phyloP scores from a whole-genome alignment of 2,888 invertebrate species.

The Ctena decussata region DNA sequence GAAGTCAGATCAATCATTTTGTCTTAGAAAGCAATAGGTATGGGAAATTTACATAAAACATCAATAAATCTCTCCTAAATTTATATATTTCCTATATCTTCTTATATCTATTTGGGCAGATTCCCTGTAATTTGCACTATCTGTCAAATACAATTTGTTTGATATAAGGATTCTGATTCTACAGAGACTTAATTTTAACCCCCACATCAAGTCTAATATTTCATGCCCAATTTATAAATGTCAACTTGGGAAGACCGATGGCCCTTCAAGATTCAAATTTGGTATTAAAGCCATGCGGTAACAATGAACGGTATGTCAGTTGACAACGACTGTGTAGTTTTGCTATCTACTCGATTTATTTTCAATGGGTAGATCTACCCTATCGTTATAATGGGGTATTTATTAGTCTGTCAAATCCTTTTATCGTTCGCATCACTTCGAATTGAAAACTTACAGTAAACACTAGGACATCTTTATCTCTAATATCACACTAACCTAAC shows the following conservation, averaged over 20 bases:
- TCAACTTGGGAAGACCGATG: not conserved
- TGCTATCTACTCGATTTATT: not conserved
- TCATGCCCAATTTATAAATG: slow-evolving; percentile 11
- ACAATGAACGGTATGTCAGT: not conserved
- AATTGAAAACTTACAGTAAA: not conserved
- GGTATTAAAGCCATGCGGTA: not conserved
- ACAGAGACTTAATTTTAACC: slow-evolving; percentile 8
- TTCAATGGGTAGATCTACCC: not conserved
- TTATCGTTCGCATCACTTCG: not conserved
- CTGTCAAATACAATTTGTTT: slow-evolving; percentile 10
- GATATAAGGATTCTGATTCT: not conserved
- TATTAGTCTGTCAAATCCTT: slow-evolving; percentile 5
- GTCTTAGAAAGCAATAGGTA: not conserved
- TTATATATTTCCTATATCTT: slow-evolving; percentile 5
- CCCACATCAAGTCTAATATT: slow-evolving; percentile 1
- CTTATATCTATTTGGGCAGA: not conserved
- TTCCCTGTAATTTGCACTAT: slow-evolving; percentile 9
- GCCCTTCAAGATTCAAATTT: not conserved
- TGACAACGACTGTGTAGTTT: not conserved
- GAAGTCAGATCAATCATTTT: not conserved
- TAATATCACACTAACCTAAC: slow-evolving; percentile 8
- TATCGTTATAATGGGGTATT: not conserved
- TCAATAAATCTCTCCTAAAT: not conserved
- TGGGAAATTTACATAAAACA: slow-evolving; percentile 2
- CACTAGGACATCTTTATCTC: slow-evolving; percentile 3